Conservation (phyloP, 2,888 invertebrate species). For the Ormyrus rosae region DNA sequence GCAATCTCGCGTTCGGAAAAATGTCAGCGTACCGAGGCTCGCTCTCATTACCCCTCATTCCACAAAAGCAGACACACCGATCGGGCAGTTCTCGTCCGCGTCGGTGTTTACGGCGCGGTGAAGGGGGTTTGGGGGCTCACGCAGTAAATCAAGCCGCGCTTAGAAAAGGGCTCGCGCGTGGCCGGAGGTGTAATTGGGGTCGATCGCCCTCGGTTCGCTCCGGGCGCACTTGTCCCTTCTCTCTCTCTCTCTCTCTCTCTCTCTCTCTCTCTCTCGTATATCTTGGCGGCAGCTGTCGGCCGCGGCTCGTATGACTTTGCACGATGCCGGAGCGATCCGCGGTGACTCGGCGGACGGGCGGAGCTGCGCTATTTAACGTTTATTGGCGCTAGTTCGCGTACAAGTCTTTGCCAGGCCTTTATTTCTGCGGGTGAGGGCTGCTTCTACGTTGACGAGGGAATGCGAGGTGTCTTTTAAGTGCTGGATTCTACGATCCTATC, state of each 20-base stretch:
- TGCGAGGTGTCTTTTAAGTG: too few species aligned
- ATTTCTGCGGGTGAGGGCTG: too few species aligned
- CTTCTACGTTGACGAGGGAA: too few species aligned
- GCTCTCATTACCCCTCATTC: too few species aligned
- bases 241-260: slow-evolving; percentile 5
- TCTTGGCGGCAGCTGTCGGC: neutral
- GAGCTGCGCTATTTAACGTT: too few species aligned
- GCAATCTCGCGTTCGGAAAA: neutral
- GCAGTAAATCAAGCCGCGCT: slow-evolving; percentile 32
- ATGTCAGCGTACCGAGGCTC: neutral
- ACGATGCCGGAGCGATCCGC: too few species aligned
- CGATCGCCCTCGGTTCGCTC: slow-evolving; percentile 12
- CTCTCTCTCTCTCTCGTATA: slow-evolving; percentile 17
- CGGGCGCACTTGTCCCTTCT: slow-evolving; percentile 34
- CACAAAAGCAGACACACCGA: too few species aligned
- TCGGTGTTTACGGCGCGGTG: neutral
- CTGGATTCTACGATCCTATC: too few species aligned
- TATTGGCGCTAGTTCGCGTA: too few species aligned
- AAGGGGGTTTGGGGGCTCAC: neutral
- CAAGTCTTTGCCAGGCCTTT: too few species aligned
- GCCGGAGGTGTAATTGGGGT: slow-evolving; percentile 43
- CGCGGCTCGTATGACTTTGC: too few species aligned
- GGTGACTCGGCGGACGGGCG: too few species aligned
- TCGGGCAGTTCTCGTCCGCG: neutral
- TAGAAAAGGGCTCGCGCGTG: slow-evolving; percentile 23